A percentile compares a stretch with the other conserved stretches of the same genome.
These are phyloP conservation scores for Heloderma charlesbogerti DNA, from an alignment of 2,113 vertebrate species.

Conservation along the genomic window DNA sequence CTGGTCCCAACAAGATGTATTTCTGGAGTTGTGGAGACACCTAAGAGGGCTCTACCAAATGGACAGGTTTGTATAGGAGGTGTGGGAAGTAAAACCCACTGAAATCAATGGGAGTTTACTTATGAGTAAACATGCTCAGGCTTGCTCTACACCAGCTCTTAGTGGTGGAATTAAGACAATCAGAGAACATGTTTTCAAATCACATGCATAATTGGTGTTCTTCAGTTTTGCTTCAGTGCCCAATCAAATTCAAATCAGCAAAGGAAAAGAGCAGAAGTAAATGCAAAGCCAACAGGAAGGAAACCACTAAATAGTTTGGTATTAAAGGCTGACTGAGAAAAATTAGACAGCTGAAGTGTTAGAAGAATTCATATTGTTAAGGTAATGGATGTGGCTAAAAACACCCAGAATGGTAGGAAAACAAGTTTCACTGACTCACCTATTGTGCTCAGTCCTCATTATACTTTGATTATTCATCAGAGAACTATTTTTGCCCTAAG, in stretches of 20 bases:
- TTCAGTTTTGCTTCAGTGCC: not conserved
- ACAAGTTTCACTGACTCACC: conserved; percentile 32
- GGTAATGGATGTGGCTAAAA: conserved; percentile 1
- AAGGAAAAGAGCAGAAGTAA: not conserved
- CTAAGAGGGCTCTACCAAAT: too few relatives aligned
- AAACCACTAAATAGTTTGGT: not conserved
- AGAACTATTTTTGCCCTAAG: not conserved
- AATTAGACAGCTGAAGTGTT: not conserved
- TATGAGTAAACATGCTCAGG: not conserved
- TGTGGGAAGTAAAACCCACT: not conserved
- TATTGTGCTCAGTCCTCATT: conserved; percentile 19
- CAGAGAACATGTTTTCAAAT: not conserved
- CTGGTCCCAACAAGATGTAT: too few relatives aligned
- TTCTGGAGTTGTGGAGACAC: too few relatives aligned
- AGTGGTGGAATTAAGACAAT: not conserved
- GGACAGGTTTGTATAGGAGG: not conserved
- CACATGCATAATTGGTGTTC: not conserved
- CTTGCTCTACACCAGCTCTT: not conserved
- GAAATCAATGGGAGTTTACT: not conserved
- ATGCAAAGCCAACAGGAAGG: not conserved
- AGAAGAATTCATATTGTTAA: not conserved
- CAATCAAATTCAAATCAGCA: not conserved
- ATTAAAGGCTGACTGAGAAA: not conserved
- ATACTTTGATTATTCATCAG: conserved; percentile 25
- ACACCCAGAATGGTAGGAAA: not conserved